Conservation (phyloP, 1,140 invertebrate species). For the Muscidifurax raptorellus region DNA sequence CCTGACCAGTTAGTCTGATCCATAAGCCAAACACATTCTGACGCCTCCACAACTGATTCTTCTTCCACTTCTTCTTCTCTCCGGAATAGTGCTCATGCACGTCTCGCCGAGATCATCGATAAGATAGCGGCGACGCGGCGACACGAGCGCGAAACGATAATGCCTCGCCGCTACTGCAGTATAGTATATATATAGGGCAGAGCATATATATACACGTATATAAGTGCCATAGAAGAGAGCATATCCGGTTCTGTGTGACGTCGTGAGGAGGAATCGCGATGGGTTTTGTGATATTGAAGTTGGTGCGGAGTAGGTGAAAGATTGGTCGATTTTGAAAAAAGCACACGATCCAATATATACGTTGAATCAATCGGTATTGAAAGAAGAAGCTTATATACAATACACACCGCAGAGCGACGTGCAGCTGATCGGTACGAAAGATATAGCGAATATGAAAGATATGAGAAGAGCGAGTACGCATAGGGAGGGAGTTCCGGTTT, state of each 20-base stretch:
- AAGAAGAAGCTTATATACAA: neutral
- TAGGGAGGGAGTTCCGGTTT: constrained; percentile 44
- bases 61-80: neutral
- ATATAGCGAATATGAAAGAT: constrained; percentile 45
- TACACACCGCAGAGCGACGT: neutral
- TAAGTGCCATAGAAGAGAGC: neutral
- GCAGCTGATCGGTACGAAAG: constrained; percentile 39
- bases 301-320: neutral
- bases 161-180: constrained; percentile 28
- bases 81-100: neutral
- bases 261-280: too few species aligned
- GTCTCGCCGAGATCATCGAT: constrained; percentile 26
- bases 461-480: constrained; percentile 2
- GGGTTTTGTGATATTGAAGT: too few species aligned
- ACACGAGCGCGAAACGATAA: constrained; percentile 47
- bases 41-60: neutral
- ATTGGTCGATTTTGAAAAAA: too few species aligned
- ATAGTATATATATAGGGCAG: too few species aligned
- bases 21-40: neutral
- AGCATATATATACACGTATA: neutral
- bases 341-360: too few species aligned
- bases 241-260: neutral
- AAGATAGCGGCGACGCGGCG: constrained; percentile 32
- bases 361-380: constrained; percentile 11
- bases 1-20: neutral